Evolutionary conservation across 2,113 vertebrate species (phyloP).

Genomic region (Macaca nemestrina): DNA sequence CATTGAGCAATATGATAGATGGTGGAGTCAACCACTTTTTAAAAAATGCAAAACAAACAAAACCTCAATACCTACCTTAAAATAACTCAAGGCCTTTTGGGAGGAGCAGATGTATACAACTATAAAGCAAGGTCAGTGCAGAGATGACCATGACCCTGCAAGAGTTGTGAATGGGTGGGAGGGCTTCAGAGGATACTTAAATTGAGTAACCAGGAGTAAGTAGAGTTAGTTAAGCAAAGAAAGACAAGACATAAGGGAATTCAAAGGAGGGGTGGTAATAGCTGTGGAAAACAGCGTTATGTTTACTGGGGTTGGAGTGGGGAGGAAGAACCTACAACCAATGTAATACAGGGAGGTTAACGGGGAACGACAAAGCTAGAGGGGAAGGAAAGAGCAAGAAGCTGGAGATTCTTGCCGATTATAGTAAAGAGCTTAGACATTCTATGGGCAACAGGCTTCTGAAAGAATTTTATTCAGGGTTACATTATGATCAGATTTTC

Average conservation of each 20-base stretch:
- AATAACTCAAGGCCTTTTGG: not conserved
- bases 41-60: not conserved
- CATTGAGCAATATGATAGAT: not conserved
- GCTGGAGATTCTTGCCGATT: not conserved
- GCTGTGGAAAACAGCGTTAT: not conserved
- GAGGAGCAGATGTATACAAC: not conserved
- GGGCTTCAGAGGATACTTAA: not conserved
- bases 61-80: not conserved
- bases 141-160: not conserved
- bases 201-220: not conserved
- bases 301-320: not conserved
- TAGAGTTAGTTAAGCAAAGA: not conserved
- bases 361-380: not conserved
- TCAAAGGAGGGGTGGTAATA: not conserved
- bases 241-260: not conserved
- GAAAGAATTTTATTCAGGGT: not conserved
- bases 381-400: not conserved
- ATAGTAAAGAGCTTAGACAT: not conserved
- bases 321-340: not conserved
- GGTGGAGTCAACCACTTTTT: not conserved
- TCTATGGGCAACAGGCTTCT: not conserved
- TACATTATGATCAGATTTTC: not conserved
- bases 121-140: not conserved
- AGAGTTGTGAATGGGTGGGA: rapidly evolving
- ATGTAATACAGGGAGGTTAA: not conserved